Base-by-base conservation (phyloP, 2,113 vertebrate species). In the Amphiprion ocellaris region DNA sequence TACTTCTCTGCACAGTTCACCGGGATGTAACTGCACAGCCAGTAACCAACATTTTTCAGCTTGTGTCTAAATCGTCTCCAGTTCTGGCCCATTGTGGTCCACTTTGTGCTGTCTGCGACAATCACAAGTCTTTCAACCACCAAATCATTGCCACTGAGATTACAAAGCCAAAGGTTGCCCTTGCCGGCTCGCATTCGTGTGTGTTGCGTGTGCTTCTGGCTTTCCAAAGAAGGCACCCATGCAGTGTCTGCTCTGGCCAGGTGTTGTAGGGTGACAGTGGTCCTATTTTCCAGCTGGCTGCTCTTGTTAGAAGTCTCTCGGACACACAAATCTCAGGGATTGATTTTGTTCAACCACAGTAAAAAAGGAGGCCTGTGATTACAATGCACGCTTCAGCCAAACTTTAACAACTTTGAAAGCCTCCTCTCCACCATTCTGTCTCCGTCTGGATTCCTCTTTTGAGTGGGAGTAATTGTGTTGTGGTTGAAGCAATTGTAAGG, bases 201-300 rank as follows among this genome's bases (percentile, higher is more conserved):
- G 28, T 65, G 24, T 12, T 28, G n/a, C 26, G 23, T 46, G 19
- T 15, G 15, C 64, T 17, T 60, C 60, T 61, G 74, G 69, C 77
- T 82, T 78, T 88, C 81, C 54, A 81, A 86, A 81, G 70, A 75
- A 90, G 84, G 86, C 84, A 50, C 64, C 86, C 84, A 55, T 82
- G 87, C 79, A 74, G 58, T 67, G 77, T 88, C 64, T 72, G 44
- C 69, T 71, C 54, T 21, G 54, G 77, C 86, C 87, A 94, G 87
- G 90, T 93, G 83, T 89, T 91, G 79, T 79, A 73, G 91, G 90
- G 94, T 95, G 94, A 95, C 94, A 94, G 82, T 90, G 92, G 91
- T 87, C 95, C 95, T 95, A 96, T 97, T 98, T 98, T 98, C 96
- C 95, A 95, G 95, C 95, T 95, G 95, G 89, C 93, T 96, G 94